phyloP scores from a whole-genome alignment of 2,797 vertebrate genomes.

The Anguilla pacifica region DNA sequence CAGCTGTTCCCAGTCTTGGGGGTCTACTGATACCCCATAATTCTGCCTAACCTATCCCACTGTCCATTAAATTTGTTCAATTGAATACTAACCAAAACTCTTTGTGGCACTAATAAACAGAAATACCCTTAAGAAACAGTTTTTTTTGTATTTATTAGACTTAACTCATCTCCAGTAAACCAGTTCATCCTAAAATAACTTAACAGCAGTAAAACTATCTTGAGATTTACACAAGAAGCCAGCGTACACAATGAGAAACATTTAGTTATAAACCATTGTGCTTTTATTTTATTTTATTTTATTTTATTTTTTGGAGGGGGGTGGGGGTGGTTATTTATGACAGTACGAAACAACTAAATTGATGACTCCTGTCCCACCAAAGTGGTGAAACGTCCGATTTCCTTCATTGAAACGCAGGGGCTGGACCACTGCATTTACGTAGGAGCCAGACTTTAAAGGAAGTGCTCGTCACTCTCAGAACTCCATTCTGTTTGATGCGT shows the following conservation, averaged over 20 bases:
- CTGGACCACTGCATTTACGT: conserved; percentile 2
- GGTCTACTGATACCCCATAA: not conserved
- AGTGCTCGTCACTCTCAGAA: conserved; percentile 34
- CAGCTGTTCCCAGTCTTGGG: not conserved
- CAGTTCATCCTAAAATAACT: not conserved
- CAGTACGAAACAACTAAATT: not conserved
- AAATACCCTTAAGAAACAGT: not conserved
- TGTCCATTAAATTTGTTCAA: not conserved
- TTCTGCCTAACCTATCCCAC: not conserved
- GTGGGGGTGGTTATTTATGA: not conserved
- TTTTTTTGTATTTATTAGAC: not conserved
- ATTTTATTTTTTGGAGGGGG: not conserved
- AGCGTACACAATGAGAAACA: not conserved
- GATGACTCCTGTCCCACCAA: conserved; percentile 1
- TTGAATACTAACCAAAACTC: not conserved
- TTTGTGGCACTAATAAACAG: not conserved
- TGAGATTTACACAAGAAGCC: not conserved
- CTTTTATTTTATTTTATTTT: not conserved
- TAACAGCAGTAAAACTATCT: not conserved
- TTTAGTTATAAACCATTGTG: not conserved
- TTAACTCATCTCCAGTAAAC: not conserved
- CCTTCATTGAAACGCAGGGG: conserved; percentile 23
- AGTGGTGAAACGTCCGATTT: conserved; percentile 3
- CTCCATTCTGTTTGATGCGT: conserved; percentile 47
- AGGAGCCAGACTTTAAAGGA: conserved; percentile 30